Conservation (phyloP, 1,140 invertebrate species). For the Drosophila arizonae region DNA sequence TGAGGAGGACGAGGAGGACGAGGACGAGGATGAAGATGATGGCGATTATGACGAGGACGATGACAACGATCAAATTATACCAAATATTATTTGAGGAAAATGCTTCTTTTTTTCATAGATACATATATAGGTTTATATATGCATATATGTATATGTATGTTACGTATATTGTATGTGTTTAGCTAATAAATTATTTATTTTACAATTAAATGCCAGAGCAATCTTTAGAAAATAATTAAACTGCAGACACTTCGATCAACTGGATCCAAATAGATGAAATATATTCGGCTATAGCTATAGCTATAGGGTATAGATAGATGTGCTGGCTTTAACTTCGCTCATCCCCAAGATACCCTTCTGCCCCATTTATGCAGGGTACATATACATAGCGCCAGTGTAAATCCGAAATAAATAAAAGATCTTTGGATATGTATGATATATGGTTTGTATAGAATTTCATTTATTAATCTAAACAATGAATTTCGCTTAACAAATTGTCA, state of each 20-base stretch:
- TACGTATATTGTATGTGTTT: not conserved
- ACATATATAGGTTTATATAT: constrained; percentile 14
- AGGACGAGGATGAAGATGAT: constrained; percentile 52
- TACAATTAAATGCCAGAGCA: not conserved
- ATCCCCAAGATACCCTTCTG: too few relatives aligned
- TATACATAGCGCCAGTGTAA: too few relatives aligned
- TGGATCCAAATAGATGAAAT: not conserved
- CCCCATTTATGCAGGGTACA: too few relatives aligned
- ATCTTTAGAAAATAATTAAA: not conserved
- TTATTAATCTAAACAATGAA: constrained; percentile 60
- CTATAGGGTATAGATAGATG: too few relatives aligned
- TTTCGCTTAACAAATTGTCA: constrained; percentile 65
- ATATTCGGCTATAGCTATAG: not conserved
- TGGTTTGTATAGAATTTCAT: constrained; percentile 41
- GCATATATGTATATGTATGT: constrained; percentile 12
- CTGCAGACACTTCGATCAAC: not conserved
- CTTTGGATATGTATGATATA: not conserved
- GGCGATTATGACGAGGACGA: constrained; percentile 55
- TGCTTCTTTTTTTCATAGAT: constrained; percentile 14
- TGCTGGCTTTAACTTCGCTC: too few relatives aligned
- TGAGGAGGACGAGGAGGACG: constrained; percentile 64
- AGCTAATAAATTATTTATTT: constrained; percentile 23
- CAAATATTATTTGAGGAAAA: constrained; percentile 68
- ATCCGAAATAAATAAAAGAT: not conserved
- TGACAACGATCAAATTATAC: constrained; percentile 75